Base-by-base conservation (phyloP, 2,113 vertebrate species). In the Syrmaticus mikado region DNA sequence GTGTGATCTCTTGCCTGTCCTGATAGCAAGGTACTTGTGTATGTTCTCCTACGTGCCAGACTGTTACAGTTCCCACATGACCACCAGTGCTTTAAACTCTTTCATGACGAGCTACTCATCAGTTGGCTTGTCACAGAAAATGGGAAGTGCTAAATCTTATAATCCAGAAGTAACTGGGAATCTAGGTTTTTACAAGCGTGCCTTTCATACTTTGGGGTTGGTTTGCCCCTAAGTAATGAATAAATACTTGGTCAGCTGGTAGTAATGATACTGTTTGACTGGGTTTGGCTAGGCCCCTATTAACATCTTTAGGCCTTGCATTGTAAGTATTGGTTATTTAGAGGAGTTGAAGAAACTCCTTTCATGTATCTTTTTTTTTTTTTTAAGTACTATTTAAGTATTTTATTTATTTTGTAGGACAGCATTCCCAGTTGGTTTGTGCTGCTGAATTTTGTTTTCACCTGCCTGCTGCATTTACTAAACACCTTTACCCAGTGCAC, bases 161-260 rank as follows among this genome's bases (percentile, higher is more conserved):
- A 13, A 91, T 93, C n/a, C 17, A 11, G 27, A 65, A 21, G 20
- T 71, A 64, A n/a, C 36, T 83, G 55, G 24, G n/a, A 81, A 25
- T 60, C 16, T 68, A 38, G 11, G 8, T 65, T 92, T 76, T 87
- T 62, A 9, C 46, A 20, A 62, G 24, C 3, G 1, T 36, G 16
- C 12, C 85, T 87, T 45, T 71, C 24, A 15, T 60, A 8, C 36
- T 88, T 83, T 7, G 27, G 30, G 6, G 17, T 74, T 46, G 41
- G 41, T 73, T 77, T 81, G 34, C 60, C 18, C 70, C 12, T 81
- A 46, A 50, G 1, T 45, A 77, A 71, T 62, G 36, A 73, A 71
- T 67, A 91, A 85, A 40, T 28, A 46, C n/a, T 34, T 75, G 25
- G 43, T 92, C 36, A 53, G 6, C 74, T 77, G 83, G 46, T 70